phyloP scores from a whole-genome alignment of 1,140 invertebrate species.

The Ceratina calcarata region DNA sequence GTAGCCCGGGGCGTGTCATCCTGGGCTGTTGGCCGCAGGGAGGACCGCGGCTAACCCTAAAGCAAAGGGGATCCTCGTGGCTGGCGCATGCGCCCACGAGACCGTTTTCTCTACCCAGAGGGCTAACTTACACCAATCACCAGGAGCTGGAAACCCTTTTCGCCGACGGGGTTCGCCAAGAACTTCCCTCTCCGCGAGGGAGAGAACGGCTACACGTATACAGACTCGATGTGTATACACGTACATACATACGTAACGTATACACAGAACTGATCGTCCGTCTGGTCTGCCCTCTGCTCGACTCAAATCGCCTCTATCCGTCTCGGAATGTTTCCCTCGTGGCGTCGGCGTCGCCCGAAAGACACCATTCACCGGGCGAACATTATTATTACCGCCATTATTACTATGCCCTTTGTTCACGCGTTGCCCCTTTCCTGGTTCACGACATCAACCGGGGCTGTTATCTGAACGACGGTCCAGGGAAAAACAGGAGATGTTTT shows the following conservation, averaged over 20 bases:
- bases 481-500: too few species aligned
- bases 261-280: slow-evolving; percentile 23
- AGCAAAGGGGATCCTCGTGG: slow-evolving; percentile 72
- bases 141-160: slow-evolving; percentile 78
- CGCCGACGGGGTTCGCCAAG: slow-evolving; percentile 69
- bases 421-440: slow-evolving; percentile 2
- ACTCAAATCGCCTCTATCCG: slow-evolving; percentile 41
- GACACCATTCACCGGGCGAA: slow-evolving; percentile 30
- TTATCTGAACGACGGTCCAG: background rate
- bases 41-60: slow-evolving; percentile 80
- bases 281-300: slow-evolving; percentile 43
- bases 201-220: slow-evolving; percentile 56
- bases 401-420: slow-evolving; percentile 28
- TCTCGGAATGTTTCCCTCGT: slow-evolving; percentile 46
- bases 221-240: background rate
- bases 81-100: slow-evolving; percentile 70
- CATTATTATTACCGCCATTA: slow-evolving; percentile 41
- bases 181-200: slow-evolving; percentile 66
- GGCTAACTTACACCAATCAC: slow-evolving; percentile 80
- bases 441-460: background rate
- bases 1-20: slow-evolving; percentile 81
- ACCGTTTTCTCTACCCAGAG: slow-evolving; percentile 71
- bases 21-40: slow-evolving; percentile 80
- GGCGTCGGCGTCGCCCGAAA: slow-evolving; percentile 26
- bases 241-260: slow-evolving; percentile 37